These are phyloP conservation scores for Alethe diademata DNA, from an alignment of 2,113 vertebrate species.

Conservation along the genomic window DNA sequence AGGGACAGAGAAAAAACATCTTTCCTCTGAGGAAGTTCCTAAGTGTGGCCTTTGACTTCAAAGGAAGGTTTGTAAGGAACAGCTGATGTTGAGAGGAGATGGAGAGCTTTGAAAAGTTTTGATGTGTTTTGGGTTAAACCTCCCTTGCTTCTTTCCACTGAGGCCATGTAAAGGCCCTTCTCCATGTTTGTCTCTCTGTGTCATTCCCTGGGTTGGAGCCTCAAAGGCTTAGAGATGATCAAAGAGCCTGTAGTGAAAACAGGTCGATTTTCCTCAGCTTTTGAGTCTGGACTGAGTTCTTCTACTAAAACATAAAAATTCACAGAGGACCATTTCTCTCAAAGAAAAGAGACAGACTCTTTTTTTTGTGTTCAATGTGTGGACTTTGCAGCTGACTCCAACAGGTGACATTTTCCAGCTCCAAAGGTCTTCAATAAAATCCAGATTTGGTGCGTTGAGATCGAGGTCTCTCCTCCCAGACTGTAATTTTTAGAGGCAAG, in stretches of 20 bases:
- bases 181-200: neutral
- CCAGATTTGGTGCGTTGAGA: neutral
- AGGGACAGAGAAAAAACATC: neutral
- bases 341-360: neutral
- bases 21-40: neutral
- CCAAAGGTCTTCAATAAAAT: neutral
- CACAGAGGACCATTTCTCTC: neutral
- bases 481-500: neutral
- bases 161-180: neutral
- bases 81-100: neutral
- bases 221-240: neutral
- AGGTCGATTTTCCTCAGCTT: neutral
- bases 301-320: neutral
- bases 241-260: neutral
- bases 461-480: neutral
- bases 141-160: neutral
- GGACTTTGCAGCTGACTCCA: neutral
- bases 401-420: neutral
- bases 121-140: neutral
- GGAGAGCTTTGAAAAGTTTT: neutral
- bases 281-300: neutral
- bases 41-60: neutral
- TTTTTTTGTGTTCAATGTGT: neutral
- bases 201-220: neutral
- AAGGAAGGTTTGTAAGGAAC: neutral